Base-by-base conservation (phyloP, 2,888 invertebrate genomes). In the Agrotis puta region DNA sequence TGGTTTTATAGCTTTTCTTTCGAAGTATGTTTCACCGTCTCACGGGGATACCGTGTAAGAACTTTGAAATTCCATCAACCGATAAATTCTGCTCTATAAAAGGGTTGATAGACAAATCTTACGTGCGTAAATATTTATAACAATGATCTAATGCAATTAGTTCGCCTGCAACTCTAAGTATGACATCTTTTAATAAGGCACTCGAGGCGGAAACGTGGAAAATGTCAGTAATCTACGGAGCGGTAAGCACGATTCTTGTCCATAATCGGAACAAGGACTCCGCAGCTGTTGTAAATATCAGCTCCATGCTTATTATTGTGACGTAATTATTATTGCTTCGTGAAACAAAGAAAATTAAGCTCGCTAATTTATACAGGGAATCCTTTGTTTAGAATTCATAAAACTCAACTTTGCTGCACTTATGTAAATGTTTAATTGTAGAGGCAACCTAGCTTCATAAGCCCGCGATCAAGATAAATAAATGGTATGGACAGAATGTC, bases 231-330 rank as follows among this genome's bases (percentile, higher is more conserved):
- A 95, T 95, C 92, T 93, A 92, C 90, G 84, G 88, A 91, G 92
- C 91, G 87, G 87, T 88, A 91, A 91, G 94, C 95, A 95, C 95
- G 95, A 95, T 91, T 94, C 94, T 92, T 93, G 92, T 85, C 95
- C 95, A 93, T 95, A 95, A 95, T 94, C 94, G 94, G 95, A 92
- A 94, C 95, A 95, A 96, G 96, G 95, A 94, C 94, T 93, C 85
- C 82, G 92, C 94, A 95, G 94, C 95, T 95, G 95, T 92, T 92
- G 94, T 93, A 93, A 95, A 95, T 94, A 95, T 94, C 93, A 92
- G 91, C 88, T 91, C 91, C 90, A 91, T 92, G 92, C 91, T 94
- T 91, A 93, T 93, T 92, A 93, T 92, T 93, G 92, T 95, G 94
- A 94, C 94, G 95, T 94, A 92, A 94, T 91, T 90, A 90, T 92